These are phyloP conservation scores for Rotaria socialis DNA, from an alignment of 2,888 invertebrate species.

Conservation along the genomic window DNA sequence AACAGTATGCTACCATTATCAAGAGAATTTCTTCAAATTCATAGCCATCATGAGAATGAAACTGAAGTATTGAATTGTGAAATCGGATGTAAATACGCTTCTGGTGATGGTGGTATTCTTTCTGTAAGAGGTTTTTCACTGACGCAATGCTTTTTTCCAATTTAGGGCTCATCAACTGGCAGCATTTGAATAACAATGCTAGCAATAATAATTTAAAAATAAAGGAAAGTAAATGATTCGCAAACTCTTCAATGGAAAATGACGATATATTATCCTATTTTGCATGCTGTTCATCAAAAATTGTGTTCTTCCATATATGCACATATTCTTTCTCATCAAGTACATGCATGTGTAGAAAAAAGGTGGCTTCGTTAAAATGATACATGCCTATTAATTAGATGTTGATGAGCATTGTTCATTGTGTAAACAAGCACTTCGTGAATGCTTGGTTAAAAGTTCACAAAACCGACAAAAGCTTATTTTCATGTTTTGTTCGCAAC, in stretches of 20 bases:
- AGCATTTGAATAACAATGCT: conserved; percentile 85
- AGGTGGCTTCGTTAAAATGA: conserved; percentile 58
- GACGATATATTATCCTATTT: conserved; percentile 46
- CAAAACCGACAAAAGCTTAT: conserved; percentile 75
- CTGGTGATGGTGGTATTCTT: neutral
- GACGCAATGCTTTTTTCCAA: conserved; percentile 48
- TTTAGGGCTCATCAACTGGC: conserved; percentile 87
- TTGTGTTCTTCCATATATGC: conserved; percentile 37
- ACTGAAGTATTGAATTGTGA: neutral
- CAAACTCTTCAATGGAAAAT: conserved; percentile 42
- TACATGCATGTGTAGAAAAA: conserved; percentile 61
- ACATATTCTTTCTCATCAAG: conserved; percentile 48
- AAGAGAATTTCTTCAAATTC: conserved; percentile 70
- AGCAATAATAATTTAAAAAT: conserved; percentile 73
- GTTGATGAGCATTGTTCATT: conserved; percentile 57
- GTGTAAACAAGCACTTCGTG: conserved; percentile 58
- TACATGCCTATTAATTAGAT: conserved; percentile 58
- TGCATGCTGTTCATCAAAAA: conserved; percentile 49
- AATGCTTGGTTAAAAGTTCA: conserved; percentile 77
- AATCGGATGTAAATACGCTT: neutral
- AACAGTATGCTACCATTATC: conserved; percentile 72
- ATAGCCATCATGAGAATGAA: neutral
- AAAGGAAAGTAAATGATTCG: conserved; percentile 50
- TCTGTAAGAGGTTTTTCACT: neutral
- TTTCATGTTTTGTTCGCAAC: conserved; percentile 85